Evolutionary conservation across 1,140 invertebrate species (phyloP).

Genomic region (Drosophila oshimai): DNA sequence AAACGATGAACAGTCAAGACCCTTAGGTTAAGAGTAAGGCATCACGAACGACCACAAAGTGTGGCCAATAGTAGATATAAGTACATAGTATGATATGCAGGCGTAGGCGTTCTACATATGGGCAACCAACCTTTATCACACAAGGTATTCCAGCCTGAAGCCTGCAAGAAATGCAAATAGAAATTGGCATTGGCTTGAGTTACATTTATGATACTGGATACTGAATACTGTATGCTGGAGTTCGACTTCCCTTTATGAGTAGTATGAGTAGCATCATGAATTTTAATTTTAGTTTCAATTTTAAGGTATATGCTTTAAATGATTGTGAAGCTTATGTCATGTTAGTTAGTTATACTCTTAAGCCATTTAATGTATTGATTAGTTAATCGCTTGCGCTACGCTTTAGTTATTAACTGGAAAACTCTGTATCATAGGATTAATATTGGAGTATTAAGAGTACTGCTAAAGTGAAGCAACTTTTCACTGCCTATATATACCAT

Average conservation of each 20-base stretch:
- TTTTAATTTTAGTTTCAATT: not conserved
- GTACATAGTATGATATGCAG: constrained; percentile 26
- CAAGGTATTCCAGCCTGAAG: constrained; percentile 82
- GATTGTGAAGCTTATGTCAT: not conserved
- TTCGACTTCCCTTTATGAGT: constrained; percentile 22
- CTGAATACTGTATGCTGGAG: no score
- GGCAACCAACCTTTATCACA: constrained; percentile 81
- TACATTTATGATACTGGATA: constrained; percentile 49
- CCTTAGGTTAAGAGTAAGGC: constrained; percentile 1
- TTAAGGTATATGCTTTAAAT: constrained; percentile 11
- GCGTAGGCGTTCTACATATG: no score
- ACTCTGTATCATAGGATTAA: constrained; percentile 6
- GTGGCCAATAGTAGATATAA: no score
- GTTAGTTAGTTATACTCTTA: constrained; percentile 30
- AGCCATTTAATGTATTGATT: constrained; percentile 39
- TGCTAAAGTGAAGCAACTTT: constrained; percentile 6
- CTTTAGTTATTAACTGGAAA: constrained; percentile 12
- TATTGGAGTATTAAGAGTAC: constrained; percentile 2
- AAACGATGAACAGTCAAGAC: constrained; percentile 22
- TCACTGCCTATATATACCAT: constrained; percentile 16
- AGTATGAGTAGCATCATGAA: not conserved
- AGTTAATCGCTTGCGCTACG: constrained; percentile 34
- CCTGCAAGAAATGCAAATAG: constrained; percentile 78
- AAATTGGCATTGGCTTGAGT: constrained; percentile 67
- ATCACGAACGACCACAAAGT: constrained; percentile 1